These are phyloP conservation scores for Lagodon rhomboides DNA, from an alignment of 2,797 vertebrate genomes.

Conservation along the genomic window DNA sequence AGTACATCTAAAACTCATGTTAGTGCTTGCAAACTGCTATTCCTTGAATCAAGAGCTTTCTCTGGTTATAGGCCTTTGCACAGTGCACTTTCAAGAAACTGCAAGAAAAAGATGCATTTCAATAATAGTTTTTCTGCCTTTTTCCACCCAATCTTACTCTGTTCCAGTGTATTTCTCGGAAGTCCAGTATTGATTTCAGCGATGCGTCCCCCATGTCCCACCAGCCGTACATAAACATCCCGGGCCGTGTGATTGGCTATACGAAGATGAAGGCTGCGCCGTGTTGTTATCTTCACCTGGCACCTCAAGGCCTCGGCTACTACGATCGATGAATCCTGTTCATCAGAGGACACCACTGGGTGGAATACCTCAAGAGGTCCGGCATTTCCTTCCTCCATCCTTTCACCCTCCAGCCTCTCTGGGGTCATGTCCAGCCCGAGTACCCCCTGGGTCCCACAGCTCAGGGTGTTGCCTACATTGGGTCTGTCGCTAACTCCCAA, in stretches of 20 bases:
- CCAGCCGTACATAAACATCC: conserved; percentile 92
- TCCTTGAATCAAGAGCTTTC: too few relatives aligned
- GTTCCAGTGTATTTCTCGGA: conserved; percentile 61
- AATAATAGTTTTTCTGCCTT: not conserved
- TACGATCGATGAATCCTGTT: conserved; percentile 47
- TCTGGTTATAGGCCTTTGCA: too few relatives aligned
- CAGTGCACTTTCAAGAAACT: not conserved
- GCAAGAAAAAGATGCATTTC: not conserved
- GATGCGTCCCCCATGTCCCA: conserved; percentile 90
- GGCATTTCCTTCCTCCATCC: conserved; percentile 31
- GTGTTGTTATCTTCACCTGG: conserved; percentile 95
- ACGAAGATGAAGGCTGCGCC: conserved; percentile 90
- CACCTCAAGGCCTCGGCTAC: conserved; percentile 89
- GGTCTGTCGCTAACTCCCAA: conserved; percentile 24
- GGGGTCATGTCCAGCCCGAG: conserved; percentile 38
- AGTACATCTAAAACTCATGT: too few relatives aligned
- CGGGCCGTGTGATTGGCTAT: conserved; percentile 94
- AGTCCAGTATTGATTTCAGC: conserved; percentile 77
- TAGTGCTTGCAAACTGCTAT: too few relatives aligned
- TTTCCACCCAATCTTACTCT: conserved; percentile 68
- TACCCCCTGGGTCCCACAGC: conserved; percentile 26
- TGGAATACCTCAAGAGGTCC: conserved; percentile 71
- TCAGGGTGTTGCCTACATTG: not conserved
- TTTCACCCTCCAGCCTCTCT: conserved; percentile 36
- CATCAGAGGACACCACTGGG: conserved; percentile 54